phyloP scores from a whole-genome alignment of 2,797 vertebrate species.

The Myotis pilosus region DNA sequence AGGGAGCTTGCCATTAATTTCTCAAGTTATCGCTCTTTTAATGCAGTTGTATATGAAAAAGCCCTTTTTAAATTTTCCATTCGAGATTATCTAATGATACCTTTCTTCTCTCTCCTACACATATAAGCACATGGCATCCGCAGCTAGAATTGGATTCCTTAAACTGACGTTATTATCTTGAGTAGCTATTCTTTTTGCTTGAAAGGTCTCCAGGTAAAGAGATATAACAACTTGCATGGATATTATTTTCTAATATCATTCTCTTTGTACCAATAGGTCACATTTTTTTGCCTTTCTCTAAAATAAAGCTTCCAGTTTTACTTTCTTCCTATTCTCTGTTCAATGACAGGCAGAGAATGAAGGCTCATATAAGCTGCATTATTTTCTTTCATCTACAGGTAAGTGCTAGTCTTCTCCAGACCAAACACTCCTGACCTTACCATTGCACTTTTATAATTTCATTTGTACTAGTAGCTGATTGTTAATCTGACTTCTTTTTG shows the following conservation, averaged over 20 bases:
- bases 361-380: neutral
- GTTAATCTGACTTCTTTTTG: neutral
- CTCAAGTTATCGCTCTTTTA: neutral
- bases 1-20: neutral
- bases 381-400: slow-evolving; percentile 22
- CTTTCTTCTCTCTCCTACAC: neutral
- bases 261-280: neutral
- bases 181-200: slow-evolving; percentile 28
- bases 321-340: slow-evolving; percentile 34
- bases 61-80: neutral
- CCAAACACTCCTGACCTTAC: neutral
- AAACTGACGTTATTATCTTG: neutral
- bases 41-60: neutral
- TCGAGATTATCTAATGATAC: neutral
- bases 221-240: neutral
- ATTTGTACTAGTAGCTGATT: neutral
- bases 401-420: slow-evolving; percentile 2
- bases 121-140: neutral
- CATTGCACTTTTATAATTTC: neutral
- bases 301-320: slow-evolving; percentile 21
- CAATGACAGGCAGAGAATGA: neutral
- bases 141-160: neutral
- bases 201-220: neutral
- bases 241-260: slow-evolving; percentile 46
- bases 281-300: neutral